Percentiles rank a stretch among this genome's conserved stretches.
Evolutionary conservation across 2,113 vertebrate species (phyloP).

Genomic region (Hassar affinis): DNA sequence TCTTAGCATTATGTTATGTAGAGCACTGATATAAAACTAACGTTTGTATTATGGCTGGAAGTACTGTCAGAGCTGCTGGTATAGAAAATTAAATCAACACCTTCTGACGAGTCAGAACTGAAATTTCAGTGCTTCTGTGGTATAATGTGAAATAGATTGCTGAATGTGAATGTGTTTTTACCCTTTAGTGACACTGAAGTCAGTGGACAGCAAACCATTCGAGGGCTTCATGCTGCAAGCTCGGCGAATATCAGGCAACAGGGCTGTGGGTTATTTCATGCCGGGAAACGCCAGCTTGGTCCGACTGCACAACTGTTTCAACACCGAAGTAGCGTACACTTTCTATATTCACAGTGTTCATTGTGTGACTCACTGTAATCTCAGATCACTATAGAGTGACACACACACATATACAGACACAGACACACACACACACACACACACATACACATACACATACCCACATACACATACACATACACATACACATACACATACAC

Average conservation of each 20-base stretch:
- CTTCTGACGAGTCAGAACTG: neutral
- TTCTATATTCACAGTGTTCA: neutral
- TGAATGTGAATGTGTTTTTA: constrained; percentile 16
- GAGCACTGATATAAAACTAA: neutral
- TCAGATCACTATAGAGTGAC: neutral
- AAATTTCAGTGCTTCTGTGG: neutral
- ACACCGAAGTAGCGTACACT: constrained; percentile 42
- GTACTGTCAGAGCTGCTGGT: neutral
- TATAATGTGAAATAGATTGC: neutral
- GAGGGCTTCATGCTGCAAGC: constrained; percentile 67
- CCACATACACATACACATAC: no score
- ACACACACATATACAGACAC: no score
- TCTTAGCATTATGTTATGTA: neutral
- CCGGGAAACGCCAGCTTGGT: constrained; percentile 41
- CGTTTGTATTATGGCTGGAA: neutral
- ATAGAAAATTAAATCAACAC: neutral
- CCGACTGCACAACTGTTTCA: constrained; percentile 52
- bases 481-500: no score
- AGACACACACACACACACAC: no score
- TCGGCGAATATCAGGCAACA: constrained; percentile 17
- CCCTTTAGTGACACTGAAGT: constrained; percentile 58
- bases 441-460: no score
- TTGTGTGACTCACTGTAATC: neutral
- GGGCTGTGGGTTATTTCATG: constrained; percentile 58
- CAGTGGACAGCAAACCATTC: constrained; percentile 43